Percentiles rank a stretch among this genome's conserved stretches.
These are phyloP conservation scores for Ictalurus furcatus DNA, from an alignment of 2,113 vertebrate species.

Conservation along the genomic window DNA sequence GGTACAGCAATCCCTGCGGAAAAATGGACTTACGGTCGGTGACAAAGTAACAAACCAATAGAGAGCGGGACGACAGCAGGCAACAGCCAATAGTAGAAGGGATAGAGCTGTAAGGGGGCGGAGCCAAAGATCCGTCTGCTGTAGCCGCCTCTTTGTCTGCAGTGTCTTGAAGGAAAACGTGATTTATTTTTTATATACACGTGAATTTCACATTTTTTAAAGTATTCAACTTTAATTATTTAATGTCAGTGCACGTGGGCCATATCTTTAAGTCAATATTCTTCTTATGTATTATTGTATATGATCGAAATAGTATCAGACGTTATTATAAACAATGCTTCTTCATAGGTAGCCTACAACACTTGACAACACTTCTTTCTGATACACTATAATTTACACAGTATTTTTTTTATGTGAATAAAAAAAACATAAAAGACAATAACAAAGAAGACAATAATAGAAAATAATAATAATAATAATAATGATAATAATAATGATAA, in stretches of 20 bases:
- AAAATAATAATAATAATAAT: background rate
- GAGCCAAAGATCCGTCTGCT: background rate
- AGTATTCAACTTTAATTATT: background rate
- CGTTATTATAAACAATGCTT: background rate
- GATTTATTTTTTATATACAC: constrained; percentile 20
- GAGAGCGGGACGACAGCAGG: background rate
- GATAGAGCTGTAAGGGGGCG: constrained; percentile 3
- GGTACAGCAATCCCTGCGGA: constrained; percentile 37
- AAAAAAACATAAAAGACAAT: too few species aligned
- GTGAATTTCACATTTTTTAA: background rate
- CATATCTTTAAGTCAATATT: background rate
- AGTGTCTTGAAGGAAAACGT: constrained; percentile 27
- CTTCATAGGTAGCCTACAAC: background rate
- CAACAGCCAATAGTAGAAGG: constrained; percentile 4
- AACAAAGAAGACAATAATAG: too few species aligned
- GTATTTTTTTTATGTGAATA: background rate
- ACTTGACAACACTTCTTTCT: background rate
- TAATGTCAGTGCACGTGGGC: background rate
- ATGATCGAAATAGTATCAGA: background rate
- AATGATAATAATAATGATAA: background rate
- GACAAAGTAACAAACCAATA: constrained; percentile 46
- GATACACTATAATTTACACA: background rate
- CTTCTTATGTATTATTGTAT: background rate
- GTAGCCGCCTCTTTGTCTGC: constrained; percentile 48
- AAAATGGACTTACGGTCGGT: constrained; percentile 20